Base-by-base conservation (phyloP, 2,113 vertebrate genomes). In the Alethe castanea region DNA sequence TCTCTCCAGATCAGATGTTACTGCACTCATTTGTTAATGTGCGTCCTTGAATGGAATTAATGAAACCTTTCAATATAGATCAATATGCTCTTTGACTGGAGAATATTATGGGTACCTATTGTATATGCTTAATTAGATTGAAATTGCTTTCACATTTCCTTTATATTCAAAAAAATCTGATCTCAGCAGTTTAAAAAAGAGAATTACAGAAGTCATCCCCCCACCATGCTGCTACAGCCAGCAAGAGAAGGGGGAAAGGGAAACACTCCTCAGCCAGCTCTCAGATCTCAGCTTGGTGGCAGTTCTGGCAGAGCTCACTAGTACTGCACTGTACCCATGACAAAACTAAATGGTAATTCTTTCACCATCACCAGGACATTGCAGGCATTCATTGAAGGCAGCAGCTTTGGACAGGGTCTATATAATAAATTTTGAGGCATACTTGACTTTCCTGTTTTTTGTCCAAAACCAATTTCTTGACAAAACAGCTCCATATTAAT, bases 31-130 rank as follows among this genome's bases (percentile, higher is more conserved):
- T 91, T 94, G 81, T 87, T 86, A 95, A 57, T 19, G 5, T 60
- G 76, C 8, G 38, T 95, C n/a, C 77, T 74, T 62, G 80, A 96
- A 89, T 47, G 67, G 62, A 96, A 97, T 73, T 91, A 93, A 94
- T 82, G 79, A 80, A 95, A 90, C 53, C 80, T 95, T 94, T 90
- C 52, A 84, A 96, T 83, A 78, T 7, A 80, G 70, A 95, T 96
- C 89, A 90, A 96, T 91, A 86, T 10, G 8, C 35, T 81, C 77
- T 93, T 88, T 94, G 91, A 86, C 84, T 67, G 66, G 33, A 85
- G 67, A 84, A n/a, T 81, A 72, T 85, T 79, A 81, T 53, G 47
- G 81, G 74, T 67, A 70, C 77, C 64, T 91, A 96, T 84, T 92
- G 66, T 91, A 70, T 88, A 81, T 79, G 42, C 67, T 47, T 81